Evolutionary conservation across 2,888 invertebrate genomes (phyloP).

Genomic region (Syrista parreyssii): DNA sequence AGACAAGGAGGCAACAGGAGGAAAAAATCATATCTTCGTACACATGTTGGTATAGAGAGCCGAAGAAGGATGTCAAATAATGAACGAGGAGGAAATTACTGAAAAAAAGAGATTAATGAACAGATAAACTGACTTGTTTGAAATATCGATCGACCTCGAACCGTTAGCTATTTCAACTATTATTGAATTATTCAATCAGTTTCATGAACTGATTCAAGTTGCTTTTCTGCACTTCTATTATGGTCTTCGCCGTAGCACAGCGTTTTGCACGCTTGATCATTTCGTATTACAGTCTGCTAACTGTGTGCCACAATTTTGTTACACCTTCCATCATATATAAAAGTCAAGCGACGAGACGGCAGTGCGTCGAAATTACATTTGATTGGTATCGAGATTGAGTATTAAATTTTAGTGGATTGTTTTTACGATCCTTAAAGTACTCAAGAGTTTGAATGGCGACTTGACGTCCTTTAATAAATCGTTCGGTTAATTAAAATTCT

Average conservation of each 20-base stretch:
- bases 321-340: not conserved
- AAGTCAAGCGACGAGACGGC: not conserved
- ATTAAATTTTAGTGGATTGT: not conserved
- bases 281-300: too few species aligned
- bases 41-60: not conserved
- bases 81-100: constrained; percentile 19
- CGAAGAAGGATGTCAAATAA: constrained; percentile 10
- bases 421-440: not conserved
- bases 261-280: too few species aligned
- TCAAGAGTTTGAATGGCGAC: not conserved
- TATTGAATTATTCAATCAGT: constrained; percentile 38
- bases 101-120: constrained; percentile 24
- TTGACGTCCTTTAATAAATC: not conserved
- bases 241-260: not conserved
- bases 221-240: not conserved
- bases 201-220: not conserved
- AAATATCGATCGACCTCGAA: constrained; percentile 40
- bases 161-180: constrained; percentile 26
- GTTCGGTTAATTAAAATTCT: not conserved
- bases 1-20: too few species aligned
- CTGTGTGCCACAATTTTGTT: too few species aligned
- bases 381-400: not conserved
- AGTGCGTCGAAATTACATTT: not conserved
- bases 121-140: constrained; percentile 40
- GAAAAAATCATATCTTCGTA: too few species aligned